Evolutionary conservation across 2,888 invertebrate genomes (phyloP).

Genomic region (Ectemnius cavifrons): DNA sequence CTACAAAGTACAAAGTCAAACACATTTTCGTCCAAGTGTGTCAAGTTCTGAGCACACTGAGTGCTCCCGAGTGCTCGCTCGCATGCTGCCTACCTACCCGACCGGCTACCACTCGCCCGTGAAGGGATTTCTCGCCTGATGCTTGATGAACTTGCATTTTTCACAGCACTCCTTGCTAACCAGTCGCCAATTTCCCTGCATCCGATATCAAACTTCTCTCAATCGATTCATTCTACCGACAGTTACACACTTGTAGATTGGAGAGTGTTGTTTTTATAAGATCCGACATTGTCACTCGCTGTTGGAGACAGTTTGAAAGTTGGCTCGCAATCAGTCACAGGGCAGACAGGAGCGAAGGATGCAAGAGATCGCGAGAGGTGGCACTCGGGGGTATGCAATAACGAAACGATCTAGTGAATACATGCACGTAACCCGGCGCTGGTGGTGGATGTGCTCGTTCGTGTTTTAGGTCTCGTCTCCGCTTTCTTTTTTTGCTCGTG

Average conservation of each 20-base stretch:
- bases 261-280: slow-evolving; percentile 22
- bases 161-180: slow-evolving; percentile 24
- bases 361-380: not conserved
- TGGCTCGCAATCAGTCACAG: slow-evolving; percentile 23
- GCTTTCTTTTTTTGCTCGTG: slow-evolving; percentile 28
- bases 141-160: slow-evolving; percentile 25
- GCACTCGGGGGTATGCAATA: not conserved
- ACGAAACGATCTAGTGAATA: slow-evolving; percentile 5
- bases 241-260: slow-evolving; percentile 26
- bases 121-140: not conserved
- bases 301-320: slow-evolving; percentile 57
- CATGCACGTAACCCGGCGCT: not conserved
- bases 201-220: too few relatives aligned
- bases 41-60: slow-evolving; percentile 10
- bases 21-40: slow-evolving; percentile 7
- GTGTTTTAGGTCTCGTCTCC: slow-evolving; percentile 39
- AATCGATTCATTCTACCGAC: slow-evolving; percentile 15
- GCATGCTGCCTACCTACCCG: slow-evolving; percentile 9
- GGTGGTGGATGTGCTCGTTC: slow-evolving; percentile 27
- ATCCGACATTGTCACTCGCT: slow-evolving; percentile 30
- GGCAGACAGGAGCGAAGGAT: slow-evolving; percentile 30
- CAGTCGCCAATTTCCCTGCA: not conserved
- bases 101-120: not conserved
- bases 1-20: slow-evolving; percentile 5
- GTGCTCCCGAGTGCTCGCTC: not conserved